Conservation (phyloP, 2,888 invertebrate genomes). For the Pyrgus malvae region DNA sequence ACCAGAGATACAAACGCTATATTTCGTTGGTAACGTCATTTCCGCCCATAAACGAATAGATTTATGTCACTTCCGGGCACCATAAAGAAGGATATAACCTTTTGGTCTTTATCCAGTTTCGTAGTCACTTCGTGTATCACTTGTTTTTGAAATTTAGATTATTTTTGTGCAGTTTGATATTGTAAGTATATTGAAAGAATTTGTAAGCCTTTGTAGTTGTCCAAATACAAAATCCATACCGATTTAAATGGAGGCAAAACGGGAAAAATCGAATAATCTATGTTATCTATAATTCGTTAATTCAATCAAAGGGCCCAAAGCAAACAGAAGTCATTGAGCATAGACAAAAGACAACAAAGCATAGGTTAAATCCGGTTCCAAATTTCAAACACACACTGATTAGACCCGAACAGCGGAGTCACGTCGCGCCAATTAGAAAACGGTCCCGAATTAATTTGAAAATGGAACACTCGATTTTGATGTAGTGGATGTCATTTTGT, state of each 20-base stretch:
- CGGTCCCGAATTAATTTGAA: constrained; percentile 76
- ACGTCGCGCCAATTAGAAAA: constrained; percentile 80
- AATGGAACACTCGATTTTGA: constrained; percentile 80
- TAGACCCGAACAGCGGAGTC: constrained; percentile 64
- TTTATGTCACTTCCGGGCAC: constrained; percentile 25
- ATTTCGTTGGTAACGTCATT: constrained; percentile 22
- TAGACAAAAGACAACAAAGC: constrained; percentile 40
- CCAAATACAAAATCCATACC: too few species aligned
- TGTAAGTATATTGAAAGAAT: too few species aligned
- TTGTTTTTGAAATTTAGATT: neutral
- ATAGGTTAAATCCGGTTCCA: constrained; percentile 59
- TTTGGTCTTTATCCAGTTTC: constrained; percentile 12
- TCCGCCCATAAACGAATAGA: constrained; percentile 26
- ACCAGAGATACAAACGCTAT: constrained; percentile 18
- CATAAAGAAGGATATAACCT: constrained; percentile 25
- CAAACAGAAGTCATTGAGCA: constrained; percentile 17
- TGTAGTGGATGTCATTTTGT: constrained; percentile 70
- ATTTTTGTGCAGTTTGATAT: too few species aligned
- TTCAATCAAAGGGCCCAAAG: neutral
- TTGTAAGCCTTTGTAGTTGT: too few species aligned
- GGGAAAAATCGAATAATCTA: too few species aligned
- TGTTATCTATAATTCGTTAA: neutral
- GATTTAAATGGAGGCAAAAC: too few species aligned
- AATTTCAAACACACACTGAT: constrained; percentile 70
- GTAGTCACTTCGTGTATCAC: neutral